Evolutionary conservation across 1,140 invertebrate species (phyloP), one percentile per base, ranked within the genome.

Genomic region (Pseudomyrmex concolor): DNA sequence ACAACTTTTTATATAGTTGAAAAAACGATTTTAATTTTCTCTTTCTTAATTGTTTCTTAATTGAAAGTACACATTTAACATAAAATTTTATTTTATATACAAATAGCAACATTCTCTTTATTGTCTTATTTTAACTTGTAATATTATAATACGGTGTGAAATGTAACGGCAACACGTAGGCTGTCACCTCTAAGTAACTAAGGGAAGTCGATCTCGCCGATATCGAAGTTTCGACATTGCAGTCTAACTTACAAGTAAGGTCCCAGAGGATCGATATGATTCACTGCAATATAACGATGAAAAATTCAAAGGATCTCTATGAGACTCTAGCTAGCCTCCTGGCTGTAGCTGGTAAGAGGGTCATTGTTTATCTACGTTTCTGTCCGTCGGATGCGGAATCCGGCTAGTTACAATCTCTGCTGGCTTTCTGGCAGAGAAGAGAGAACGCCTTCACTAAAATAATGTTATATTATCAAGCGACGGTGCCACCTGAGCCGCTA

Each of bases 401-500:
- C 76, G 76, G 72, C 86, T 80, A 59, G 86, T 85, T 83, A 88
- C 89, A 93, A 93, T 93, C 92, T 93, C 86, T 92, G 92, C 91
- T 89, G 86, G 82, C 73, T 80, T 84, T 83, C 74, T 77, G 83
- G 78, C 82, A 66, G 82, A 34, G 34, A 34, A 34, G 5, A 34
- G 34, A 34, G 34, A 86, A 91, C 83, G 89, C 86, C 85, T 84
- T 82, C 84, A 85, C 89, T 90, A 86, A 93, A 93, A 93, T 92
- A 93, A 92, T 92, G 92, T 92, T 90, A 92, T 89, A 89, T 88
- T 89, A 89, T 88, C 84, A 68, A 73, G 43, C 72, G 86, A 90
- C 83, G 83, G 70, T 85, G 89, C 90, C 93, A 94, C 93, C 93
- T 94, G 93, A 92, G 92, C 91, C 92, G 89, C 91, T 94, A 94